Evolutionary conservation across 1,140 invertebrate genomes (phyloP).

Genomic region (Lepidurus apus): DNA sequence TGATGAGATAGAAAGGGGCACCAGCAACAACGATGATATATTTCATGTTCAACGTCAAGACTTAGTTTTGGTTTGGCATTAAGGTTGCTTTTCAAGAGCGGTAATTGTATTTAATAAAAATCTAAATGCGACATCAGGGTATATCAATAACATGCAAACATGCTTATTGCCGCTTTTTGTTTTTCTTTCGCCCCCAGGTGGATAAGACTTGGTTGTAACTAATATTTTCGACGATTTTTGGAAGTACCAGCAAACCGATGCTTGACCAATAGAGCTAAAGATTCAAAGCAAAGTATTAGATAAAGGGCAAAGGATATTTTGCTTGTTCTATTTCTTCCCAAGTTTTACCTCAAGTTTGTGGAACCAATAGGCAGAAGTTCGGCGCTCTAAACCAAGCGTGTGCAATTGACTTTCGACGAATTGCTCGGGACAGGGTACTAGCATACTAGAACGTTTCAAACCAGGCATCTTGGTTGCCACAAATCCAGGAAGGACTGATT

Average conservation of each 20-base stretch:
- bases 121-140: neutral
- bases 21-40: constrained; percentile 98
- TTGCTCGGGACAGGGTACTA: constrained; percentile 67
- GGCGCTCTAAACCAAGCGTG: constrained; percentile 64
- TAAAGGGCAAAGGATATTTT: neutral
- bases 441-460: constrained; percentile 68
- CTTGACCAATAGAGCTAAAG: constrained; percentile 29
- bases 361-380: constrained; percentile 66
- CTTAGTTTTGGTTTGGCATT: too few species aligned
- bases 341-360: constrained; percentile 32
- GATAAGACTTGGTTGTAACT: neutral
- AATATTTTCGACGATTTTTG: neutral
- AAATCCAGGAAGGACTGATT: constrained; percentile 79
- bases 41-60: constrained; percentile 82
- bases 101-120: neutral
- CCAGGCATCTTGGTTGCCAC: constrained; percentile 91
- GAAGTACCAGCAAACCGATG: neutral
- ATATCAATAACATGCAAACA: neutral
- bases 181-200: neutral
- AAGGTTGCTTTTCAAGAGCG: too few species aligned
- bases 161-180: constrained; percentile 18
- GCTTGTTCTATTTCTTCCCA: neutral
- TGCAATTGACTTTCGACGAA: constrained; percentile 71
- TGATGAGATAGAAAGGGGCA: constrained; percentile 95
- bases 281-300: neutral